Base-by-base conservation (phyloP, 2,113 vertebrate genomes). In the Pithys albifrons region DNA sequence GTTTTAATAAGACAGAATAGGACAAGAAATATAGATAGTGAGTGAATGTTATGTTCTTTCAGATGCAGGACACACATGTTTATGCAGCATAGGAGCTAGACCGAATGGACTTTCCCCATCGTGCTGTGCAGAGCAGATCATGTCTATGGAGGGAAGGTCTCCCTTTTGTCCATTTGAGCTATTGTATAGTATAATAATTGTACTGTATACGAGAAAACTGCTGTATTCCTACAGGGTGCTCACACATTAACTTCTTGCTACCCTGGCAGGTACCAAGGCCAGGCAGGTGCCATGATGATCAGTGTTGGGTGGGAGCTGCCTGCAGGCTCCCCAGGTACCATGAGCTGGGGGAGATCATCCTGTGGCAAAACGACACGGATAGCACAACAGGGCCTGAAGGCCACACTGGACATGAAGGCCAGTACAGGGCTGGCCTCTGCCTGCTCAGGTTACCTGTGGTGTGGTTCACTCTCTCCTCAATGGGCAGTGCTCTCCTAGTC, bases 281-380 rank as follows among this genome's bases (percentile, higher is more conserved):
- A 43, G 39, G 35, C 25, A 59, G 19, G 25, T 13, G 27, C 10
- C 16, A 7, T 2, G 6, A 24, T 52, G 2, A 7, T 48, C 1
- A 4, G 69, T 22, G 35, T 23, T 1, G 5, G 13, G 29, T 12
- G 28, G 52, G 37, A 76, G 52, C 37, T 71, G 43, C 39, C 18
- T 49, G 58, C 24, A 19, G 43, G 24, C 13, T 87, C 2, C 19
- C 14, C 29, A 1, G 3, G 24, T 59, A 10, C 8, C 6, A 4
- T 1, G 9, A 51, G 17, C 29, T 48, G 59, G 3, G 46, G 35
- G 71, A 82, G 66, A 33, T 85, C 19, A 41, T 43, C 46, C 61
- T 22, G 23, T 2, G 2, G 22, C 25, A 25, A 28, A 1, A 35
- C 25, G 12, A 15, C 1, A 1, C 1, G 3, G 17, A 29, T 37